These are phyloP conservation scores for Toxotes chatareus DNA, from an alignment of 2,113 vertebrate species.

Conservation along the genomic window DNA sequence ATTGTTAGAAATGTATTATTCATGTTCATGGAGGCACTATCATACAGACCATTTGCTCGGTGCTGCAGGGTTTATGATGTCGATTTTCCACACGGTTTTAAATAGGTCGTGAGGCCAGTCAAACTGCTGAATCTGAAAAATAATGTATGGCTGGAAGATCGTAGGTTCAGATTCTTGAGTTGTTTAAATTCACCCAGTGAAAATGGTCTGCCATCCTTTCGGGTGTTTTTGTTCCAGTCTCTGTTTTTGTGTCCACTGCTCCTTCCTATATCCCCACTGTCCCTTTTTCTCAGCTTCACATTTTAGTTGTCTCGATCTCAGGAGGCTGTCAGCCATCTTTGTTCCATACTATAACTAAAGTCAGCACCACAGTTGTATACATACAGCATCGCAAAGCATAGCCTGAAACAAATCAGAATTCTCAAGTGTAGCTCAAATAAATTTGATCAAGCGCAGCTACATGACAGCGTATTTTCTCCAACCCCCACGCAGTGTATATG, in stretches of 20 bases:
- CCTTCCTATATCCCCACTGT: not conserved
- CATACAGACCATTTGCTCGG: not conserved
- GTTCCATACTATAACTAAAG: slow-evolving; percentile 2
- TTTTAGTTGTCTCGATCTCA: not conserved
- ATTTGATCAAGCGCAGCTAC: slow-evolving; percentile 48
- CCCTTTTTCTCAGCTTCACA: not conserved
- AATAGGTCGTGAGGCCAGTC: not conserved
- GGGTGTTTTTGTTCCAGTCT: not conserved
- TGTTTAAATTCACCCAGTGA: not conserved
- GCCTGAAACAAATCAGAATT: slow-evolving; percentile 43
- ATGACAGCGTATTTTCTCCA: slow-evolving; percentile 11
- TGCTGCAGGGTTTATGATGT: not conserved
- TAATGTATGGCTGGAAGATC: too few relatives aligned
- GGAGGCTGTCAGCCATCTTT: not conserved
- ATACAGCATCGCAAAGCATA: not conserved
- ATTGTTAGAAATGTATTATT: slow-evolving; percentile 25
- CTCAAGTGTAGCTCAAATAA: slow-evolving; percentile 39
- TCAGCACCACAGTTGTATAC: slow-evolving; percentile 13
- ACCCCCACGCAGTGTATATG: slow-evolving; percentile 4
- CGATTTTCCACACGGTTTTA: not conserved
- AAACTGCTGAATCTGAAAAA: not conserved
- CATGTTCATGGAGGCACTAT: not conserved
- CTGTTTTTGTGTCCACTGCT: not conserved
- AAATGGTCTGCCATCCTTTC: not conserved
- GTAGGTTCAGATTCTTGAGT: not conserved